Evolutionary conservation across 2,888 invertebrate species (phyloP), one percentile per base, ranked within the genome.

Genomic region (Apamea sordens): DNA sequence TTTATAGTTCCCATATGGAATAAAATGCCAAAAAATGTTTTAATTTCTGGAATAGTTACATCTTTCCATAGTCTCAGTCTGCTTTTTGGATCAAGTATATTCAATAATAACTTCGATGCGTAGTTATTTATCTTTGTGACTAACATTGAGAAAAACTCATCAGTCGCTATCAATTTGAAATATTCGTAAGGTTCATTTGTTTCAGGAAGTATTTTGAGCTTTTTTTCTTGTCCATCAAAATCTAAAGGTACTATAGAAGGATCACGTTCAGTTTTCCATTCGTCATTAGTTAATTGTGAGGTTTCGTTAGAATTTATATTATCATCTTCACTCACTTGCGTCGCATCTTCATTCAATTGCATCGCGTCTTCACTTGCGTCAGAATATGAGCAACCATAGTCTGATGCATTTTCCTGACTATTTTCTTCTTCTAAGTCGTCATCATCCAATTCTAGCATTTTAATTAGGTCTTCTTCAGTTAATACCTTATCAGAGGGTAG

Each of bases 1-100:
- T 77, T 85, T 0, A 86, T 86, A 71, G 82, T 86, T n/a, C 85
- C 82, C 85, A 86, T 85, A 11, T 86, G 84, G 41, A 79, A 79
- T 1, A 77, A 73, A 68, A 85, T 61, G 6, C 80, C 83, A 63
- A 83, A 80, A 85, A 84, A 80, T 68, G 21, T 61, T 81, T 84
- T 84, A 50, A 82, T 63, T 80, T 83, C 80, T 72, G 77, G 53
- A 80, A 83, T 8, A 76, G 86, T 85, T 73, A 86, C 80, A 69
- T 85, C 82, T 85, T 86, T 86, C 85, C 83, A 84, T 36, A 69
- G 76, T 69, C 53, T 78, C 41, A 80, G 21, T 79, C 67, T 73
- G 74, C 76, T 79, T 81, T 73, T 73, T 6, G 73, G 11, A 73
- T 73, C 73, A 0, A 32, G 32, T 73, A 63, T 63, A 47, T 63